Evolutionary conservation across 35 echinoderm and acorn worm genomes (phyloP), one percentile per base, ranked within the genome.

Genomic region (Anneissia japonica): DNA sequence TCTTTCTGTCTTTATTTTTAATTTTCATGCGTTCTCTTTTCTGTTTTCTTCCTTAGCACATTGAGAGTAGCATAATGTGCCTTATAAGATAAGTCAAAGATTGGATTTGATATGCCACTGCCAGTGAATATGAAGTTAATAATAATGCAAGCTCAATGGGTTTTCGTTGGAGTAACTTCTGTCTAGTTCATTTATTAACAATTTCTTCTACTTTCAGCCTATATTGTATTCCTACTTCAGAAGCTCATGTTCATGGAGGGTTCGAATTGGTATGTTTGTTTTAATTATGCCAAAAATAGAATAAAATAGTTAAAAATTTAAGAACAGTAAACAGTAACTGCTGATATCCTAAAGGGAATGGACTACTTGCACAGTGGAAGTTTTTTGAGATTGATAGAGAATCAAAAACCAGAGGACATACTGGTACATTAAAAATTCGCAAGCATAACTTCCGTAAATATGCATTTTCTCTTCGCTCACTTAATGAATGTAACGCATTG

Each of bases 161-260:
- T n/a, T n/a, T n/a, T n/a, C n/a, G n/a, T n/a, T n/a, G n/a, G n/a
- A n/a, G n/a, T n/a, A n/a, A n/a, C n/a, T n/a, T n/a, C n/a, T n/a
- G n/a, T n/a, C n/a, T 12, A 76, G 28, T 76, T 35, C 12, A 32
- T 13, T 51, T 91, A 26, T 37, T 23, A 74, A 74, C 33, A 14
- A 29, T 46, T 39, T 79, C 86, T 89, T 77, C 36, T 31, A 46
- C 85, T 56, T 88, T 39, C 87, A 97, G 95, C 95, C 95, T 28
- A 40, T 97, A 73, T 86, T 97, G 32, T 93, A 97, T 84, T 97
- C 95, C 10, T 97, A 97, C 88, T 93, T 93, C 76, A 75, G 95
- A 40, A 97, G 95, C 45, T 89, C 88, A 38, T 97, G 95, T 64
- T 97, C 95, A 36, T 97, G 95, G 95, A 79, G 95, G 78, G 91